A percentile compares a stretch with the other conserved stretches of the same genome.
phyloP scores from a whole-genome alignment of 2,113 vertebrate species.

The Syngnathus typhle region DNA sequence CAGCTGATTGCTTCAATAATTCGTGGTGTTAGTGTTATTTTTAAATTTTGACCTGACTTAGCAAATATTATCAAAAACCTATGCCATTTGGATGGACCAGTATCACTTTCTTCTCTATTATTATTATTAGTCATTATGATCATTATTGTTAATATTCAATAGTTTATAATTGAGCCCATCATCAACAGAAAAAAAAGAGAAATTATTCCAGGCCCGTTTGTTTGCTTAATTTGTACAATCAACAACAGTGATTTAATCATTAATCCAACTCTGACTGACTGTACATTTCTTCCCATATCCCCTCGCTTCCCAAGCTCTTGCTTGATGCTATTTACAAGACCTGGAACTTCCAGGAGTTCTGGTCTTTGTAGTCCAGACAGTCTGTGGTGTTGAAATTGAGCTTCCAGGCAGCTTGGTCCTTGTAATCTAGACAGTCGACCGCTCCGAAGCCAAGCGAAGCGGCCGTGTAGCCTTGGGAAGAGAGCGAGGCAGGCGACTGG shows the following conservation, averaged over 20 bases:
- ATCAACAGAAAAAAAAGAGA: slow-evolving; percentile 5
- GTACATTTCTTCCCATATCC: slow-evolving; percentile 8
- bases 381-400: slow-evolving; percentile 81
- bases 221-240: slow-evolving; percentile 18
- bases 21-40: no score
- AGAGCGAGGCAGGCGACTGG: slow-evolving; percentile 76
- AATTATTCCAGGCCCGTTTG: slow-evolving; percentile 26
- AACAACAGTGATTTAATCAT: slow-evolving; percentile 21
- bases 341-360: slow-evolving; percentile 88
- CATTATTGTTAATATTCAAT: not conserved
- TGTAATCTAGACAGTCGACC: slow-evolving; percentile 83
- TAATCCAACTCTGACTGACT: slow-evolving; percentile 31
- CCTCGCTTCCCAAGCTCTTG: slow-evolving; percentile 14
- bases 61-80: no score
- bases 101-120: no score
- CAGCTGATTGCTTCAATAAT: no score
- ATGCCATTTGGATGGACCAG: not conserved
- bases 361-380: slow-evolving; percentile 88
- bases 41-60: no score
- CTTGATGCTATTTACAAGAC: slow-evolving; percentile 71
- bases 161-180: not conserved
- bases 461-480: slow-evolving; percentile 76
- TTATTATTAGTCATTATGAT: no score
- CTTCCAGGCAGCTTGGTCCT: slow-evolving; percentile 81
- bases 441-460: slow-evolving; percentile 76